A percentile compares a stretch with the other conserved stretches of the same genome.
These are phyloP conservation scores for Oryzias sinensis DNA, from an alignment of 2,797 vertebrate genomes.

Conservation along the genomic window DNA sequence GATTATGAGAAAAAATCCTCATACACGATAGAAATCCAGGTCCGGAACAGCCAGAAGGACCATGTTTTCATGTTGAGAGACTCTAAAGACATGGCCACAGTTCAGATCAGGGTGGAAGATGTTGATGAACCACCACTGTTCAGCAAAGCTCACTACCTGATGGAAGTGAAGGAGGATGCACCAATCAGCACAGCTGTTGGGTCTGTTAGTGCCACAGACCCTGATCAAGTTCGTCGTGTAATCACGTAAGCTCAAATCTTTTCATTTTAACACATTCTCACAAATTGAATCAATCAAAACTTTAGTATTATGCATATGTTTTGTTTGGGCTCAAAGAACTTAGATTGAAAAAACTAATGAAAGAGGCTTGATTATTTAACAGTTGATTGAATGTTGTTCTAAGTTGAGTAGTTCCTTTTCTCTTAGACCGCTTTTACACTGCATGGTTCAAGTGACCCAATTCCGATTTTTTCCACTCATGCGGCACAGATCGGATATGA, in stretches of 20 bases:
- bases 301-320: too few relatives aligned
- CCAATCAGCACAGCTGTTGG: slow-evolving; percentile 81
- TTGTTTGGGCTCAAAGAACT: too few relatives aligned
- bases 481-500: too few relatives aligned
- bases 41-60: slow-evolving; percentile 85
- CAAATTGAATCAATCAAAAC: not conserved
- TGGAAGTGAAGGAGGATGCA: slow-evolving; percentile 91
- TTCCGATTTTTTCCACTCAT: too few relatives aligned
- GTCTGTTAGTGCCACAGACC: slow-evolving; percentile 86
- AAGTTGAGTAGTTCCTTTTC: too few relatives aligned
- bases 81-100: slow-evolving; percentile 83
- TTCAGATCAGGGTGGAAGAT: slow-evolving; percentile 87
- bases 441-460: too few relatives aligned
- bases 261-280: not conserved
- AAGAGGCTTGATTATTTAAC: too few relatives aligned
- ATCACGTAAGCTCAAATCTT: slow-evolving; percentile 79
- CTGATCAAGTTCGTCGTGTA: slow-evolving; percentile 82
- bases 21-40: slow-evolving; percentile 90
- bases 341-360: too few relatives aligned
- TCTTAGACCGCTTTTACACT: too few relatives aligned
- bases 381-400: too few relatives aligned
- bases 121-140: slow-evolving; percentile 92
- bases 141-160: slow-evolving; percentile 83
- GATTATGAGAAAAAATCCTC: slow-evolving; percentile 91
- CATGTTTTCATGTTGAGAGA: slow-evolving; percentile 81